Conservation (phyloP, 2,113 vertebrate genomes). For the Ranitomeya imitator region DNA sequence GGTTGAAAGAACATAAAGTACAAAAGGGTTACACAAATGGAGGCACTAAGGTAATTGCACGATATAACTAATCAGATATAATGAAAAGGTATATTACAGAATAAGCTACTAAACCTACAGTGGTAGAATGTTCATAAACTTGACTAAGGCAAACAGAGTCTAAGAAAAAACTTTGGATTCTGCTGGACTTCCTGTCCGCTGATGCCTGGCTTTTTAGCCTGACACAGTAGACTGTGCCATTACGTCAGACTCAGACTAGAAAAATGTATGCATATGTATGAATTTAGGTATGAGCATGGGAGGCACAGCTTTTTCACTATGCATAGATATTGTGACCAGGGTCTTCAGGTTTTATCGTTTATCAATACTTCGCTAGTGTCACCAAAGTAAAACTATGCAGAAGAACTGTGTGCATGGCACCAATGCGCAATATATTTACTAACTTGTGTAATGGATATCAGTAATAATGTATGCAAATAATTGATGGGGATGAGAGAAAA, state of each 20-base stretch:
- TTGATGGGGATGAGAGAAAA: background rate
- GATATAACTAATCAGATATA: background rate
- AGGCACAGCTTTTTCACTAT: no score
- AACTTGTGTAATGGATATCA: background rate
- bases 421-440: background rate
- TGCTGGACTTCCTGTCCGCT: no score
- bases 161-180: no score
- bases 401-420: background rate
- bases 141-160: no score
- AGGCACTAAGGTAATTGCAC: background rate
- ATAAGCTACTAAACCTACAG: background rate
- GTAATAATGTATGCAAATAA: background rate
- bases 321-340: no score
- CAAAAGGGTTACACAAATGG: slow-evolving; percentile 58
- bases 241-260: no score
- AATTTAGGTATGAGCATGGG: background rate
- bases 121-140: background rate
- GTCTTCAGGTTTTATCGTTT: background rate
- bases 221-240: no score
- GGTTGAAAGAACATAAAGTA: slow-evolving; percentile 67
- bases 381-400: background rate
- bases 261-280: background rate
- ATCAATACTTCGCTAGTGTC: background rate
- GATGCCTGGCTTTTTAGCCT: no score
- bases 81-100: background rate